Evolutionary conservation across 2,113 vertebrate genomes (phyloP).

Genomic region (Menura novaehollandiae): DNA sequence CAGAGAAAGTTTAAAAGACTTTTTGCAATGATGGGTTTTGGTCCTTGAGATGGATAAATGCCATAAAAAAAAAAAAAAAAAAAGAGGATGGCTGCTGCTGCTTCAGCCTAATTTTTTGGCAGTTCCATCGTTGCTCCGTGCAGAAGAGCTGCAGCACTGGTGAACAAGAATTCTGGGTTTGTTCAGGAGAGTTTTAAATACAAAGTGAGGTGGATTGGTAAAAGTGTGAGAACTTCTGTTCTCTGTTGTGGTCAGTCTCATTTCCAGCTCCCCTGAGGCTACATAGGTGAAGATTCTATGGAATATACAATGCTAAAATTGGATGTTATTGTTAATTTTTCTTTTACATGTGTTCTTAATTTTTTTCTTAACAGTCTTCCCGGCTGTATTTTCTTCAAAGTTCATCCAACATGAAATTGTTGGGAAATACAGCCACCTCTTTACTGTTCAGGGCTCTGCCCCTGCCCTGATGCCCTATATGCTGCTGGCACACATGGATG

Average conservation of each 20-base stretch:
- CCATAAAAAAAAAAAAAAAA: neutral
- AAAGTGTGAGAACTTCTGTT: neutral
- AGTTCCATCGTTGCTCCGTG: neutral
- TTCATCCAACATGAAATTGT: constrained; percentile 86
- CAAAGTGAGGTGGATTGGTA: neutral
- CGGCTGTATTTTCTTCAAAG: constrained; percentile 83
- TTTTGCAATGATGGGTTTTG: neutral
- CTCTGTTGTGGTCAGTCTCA: neutral
- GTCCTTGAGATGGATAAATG: neutral
- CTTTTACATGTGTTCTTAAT: neutral
- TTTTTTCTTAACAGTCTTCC: constrained; percentile 79
- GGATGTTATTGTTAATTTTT: neutral
- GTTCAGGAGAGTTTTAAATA: neutral
- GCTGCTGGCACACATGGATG: constrained; percentile 91
- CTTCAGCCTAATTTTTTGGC: neutral
- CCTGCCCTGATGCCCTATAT: constrained; percentile 82
- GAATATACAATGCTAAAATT: neutral
- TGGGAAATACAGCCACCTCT: constrained; percentile 87
- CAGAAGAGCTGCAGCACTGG: neutral
- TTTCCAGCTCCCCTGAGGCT: neutral
- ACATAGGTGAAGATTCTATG: neutral
- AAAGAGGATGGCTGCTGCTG: neutral
- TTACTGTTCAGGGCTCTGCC: constrained; percentile 80
- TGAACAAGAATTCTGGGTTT: neutral
- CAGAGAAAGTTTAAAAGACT: neutral